phyloP scores from a whole-genome alignment of 2,797 vertebrate genomes.

The Alcedo quadribrachys region DNA sequence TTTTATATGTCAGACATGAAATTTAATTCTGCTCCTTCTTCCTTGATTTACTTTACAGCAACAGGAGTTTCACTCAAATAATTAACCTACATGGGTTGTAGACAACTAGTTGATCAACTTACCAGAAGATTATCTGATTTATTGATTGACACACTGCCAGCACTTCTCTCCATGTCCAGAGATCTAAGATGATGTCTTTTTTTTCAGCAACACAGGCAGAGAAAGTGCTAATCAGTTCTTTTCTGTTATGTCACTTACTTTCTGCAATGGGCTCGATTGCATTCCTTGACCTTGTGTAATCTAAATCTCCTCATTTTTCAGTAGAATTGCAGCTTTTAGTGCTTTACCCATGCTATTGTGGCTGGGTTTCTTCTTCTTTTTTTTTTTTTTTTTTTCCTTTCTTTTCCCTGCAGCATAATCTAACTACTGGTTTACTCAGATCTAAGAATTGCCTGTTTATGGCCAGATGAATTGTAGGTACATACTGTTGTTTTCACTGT shows the following conservation, averaged over 20 bases:
- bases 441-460: not conserved
- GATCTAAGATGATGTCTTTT: not conserved
- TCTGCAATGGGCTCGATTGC: not conserved
- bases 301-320: not conserved
- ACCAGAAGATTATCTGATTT: not conserved
- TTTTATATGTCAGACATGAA: not conserved
- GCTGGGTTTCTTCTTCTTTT: not conserved
- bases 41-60: not conserved
- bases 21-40: not conserved
- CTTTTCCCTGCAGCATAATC: not conserved
- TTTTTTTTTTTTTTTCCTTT: not conserved
- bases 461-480: not conserved
- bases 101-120: not conserved
- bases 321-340: not conserved
- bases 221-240: not conserved
- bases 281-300: not conserved
- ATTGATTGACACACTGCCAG: not conserved
- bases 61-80: not conserved
- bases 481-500: not conserved
- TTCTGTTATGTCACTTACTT: not conserved
- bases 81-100: not conserved
- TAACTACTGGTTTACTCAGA: not conserved
- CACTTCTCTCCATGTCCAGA: not conserved
- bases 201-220: not conserved
- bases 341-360: not conserved